These are phyloP conservation scores for Papilio machaon DNA, from an alignment of 1,140 invertebrate species.

Conservation along the genomic window DNA sequence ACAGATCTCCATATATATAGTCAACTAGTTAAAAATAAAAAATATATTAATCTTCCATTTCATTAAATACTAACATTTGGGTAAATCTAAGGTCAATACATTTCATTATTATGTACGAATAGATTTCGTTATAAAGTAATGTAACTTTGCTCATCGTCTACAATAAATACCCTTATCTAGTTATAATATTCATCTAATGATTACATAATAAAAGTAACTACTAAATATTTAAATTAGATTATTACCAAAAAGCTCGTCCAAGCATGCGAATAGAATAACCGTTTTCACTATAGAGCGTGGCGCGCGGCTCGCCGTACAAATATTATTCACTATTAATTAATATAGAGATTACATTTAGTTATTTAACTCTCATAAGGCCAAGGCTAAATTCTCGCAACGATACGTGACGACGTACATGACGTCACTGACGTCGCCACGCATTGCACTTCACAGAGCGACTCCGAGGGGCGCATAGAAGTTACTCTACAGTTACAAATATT, in stretches of 20 bases:
- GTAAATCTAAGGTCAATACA: conserved; percentile 73
- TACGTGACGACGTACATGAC: conserved; percentile 69
- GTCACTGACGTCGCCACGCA: conserved; percentile 52
- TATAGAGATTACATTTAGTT: conserved; percentile 78
- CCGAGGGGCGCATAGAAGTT: conserved; percentile 57
- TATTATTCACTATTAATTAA: conserved; percentile 65
- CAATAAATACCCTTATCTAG: conserved; percentile 82
- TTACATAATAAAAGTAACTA: conserved; percentile 80
- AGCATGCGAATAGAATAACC: conserved; percentile 81
- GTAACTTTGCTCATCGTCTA: conserved; percentile 77
- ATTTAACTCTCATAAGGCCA: conserved; percentile 81
- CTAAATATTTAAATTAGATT: conserved; percentile 80
- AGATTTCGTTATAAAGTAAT: conserved; percentile 75
- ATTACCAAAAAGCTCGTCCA: conserved; percentile 82
- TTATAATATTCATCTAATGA: conserved; percentile 77
- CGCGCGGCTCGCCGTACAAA: conserved; percentile 64
- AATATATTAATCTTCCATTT: conserved; percentile 80
- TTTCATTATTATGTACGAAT: conserved; percentile 79
- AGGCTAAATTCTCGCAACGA: conserved; percentile 82
- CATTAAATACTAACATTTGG: conserved; percentile 73
- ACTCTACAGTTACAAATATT: conserved; percentile 66
- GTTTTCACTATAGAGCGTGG: conserved; percentile 78
- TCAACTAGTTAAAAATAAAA: conserved; percentile 81
- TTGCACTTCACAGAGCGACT: conserved; percentile 59
- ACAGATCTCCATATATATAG: conserved; percentile 66